Conservation (phyloP, 2,797 vertebrate species). For the Fundulus diaphanus region DNA sequence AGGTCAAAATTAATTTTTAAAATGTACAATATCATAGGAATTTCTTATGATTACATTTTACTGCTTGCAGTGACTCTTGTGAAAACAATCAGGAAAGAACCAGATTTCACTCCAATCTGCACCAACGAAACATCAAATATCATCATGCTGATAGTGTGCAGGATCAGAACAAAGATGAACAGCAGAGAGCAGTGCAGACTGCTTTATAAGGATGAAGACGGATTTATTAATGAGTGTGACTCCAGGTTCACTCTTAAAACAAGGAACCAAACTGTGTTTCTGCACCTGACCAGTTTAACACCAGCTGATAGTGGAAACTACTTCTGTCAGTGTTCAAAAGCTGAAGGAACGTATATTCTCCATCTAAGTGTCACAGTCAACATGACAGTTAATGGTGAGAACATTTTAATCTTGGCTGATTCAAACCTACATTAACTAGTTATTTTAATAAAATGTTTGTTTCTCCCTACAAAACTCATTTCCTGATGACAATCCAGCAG, state of each 20-base stretch:
- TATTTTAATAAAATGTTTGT: neutral
- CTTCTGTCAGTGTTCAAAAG: slow-evolving; percentile 13
- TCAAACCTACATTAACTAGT: neutral
- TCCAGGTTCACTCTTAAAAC: slow-evolving; percentile 27
- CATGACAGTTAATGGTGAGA: slow-evolving; percentile 45
- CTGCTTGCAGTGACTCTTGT: slow-evolving; percentile 16
- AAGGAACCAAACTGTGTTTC: slow-evolving; percentile 22
- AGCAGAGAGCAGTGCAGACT: neutral
- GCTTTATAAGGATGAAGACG: rapidly evolving
- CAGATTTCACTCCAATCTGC: slow-evolving; percentile 19
- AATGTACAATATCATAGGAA: neutral
- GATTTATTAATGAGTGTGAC: slow-evolving; percentile 10
- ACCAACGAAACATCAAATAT: rapidly evolving
- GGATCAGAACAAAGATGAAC: slow-evolving; percentile 4
- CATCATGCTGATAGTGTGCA: neutral
- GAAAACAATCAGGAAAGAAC: neutral
- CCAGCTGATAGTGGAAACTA: slow-evolving; percentile 48
- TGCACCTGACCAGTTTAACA: slow-evolving; percentile 48
- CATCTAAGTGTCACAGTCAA: no score
- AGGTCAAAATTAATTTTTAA: no score
- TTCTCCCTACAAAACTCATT: neutral
- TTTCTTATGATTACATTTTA: rapidly evolving
- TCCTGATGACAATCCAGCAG: neutral
- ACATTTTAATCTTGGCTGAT: neutral
- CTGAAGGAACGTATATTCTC: rapidly evolving